Evolutionary conservation across 2,113 vertebrate genomes (phyloP).

Genomic region (Prolemur simus): DNA sequence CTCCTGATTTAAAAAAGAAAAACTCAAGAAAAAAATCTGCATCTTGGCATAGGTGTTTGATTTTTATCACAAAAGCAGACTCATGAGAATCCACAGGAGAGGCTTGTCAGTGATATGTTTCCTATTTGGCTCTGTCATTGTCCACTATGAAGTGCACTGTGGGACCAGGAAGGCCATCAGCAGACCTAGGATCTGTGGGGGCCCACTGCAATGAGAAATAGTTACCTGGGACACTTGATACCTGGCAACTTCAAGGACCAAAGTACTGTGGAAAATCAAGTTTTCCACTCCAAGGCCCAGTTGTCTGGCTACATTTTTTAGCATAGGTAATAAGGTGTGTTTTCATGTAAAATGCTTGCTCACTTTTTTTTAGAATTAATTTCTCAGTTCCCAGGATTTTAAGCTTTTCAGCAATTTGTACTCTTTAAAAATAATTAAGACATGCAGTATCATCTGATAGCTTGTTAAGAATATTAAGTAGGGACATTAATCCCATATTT

Average conservation of each 20-base stretch:
- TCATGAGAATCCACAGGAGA: not conserved
- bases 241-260: not conserved
- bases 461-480: constrained; percentile 62
- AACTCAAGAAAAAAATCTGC: not conserved
- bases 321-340: not conserved
- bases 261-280: not conserved
- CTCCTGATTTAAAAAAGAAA: not conserved
- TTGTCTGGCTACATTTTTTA: not conserved
- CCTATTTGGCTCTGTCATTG: not conserved
- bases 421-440: constrained; percentile 1
- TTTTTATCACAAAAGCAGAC: not conserved
- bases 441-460: not conserved
- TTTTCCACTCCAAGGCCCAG: not conserved
- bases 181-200: not conserved
- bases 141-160: not conserved
- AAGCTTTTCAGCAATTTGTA: constrained; percentile 46
- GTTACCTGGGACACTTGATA: not conserved
- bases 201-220: not conserved
- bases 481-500: constrained; percentile 21
- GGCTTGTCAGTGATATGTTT: not conserved
- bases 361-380: constrained; percentile 10
- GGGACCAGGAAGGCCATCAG: not conserved
- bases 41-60: not conserved
- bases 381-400: constrained; percentile 20
- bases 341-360: constrained; percentile 15